Conservation (phyloP, 2,888 invertebrate species). For the Timema podura region DNA sequence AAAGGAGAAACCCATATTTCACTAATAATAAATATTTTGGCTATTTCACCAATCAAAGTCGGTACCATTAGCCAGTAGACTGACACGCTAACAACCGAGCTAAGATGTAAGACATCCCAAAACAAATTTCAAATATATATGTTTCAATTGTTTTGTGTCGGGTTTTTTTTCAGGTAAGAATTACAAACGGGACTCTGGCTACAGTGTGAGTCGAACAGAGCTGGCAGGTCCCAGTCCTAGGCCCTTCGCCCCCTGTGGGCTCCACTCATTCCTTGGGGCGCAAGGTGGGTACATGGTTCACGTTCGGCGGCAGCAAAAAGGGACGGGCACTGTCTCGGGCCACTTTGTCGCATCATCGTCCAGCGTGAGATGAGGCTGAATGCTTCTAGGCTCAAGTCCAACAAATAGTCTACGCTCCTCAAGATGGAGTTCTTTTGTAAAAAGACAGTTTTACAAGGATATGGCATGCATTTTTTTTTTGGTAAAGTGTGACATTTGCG, state of each 20-base stretch:
- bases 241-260: slow-evolving; percentile 39
- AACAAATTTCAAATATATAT: no score
- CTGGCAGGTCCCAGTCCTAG: slow-evolving; percentile 44
- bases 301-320: slow-evolving; percentile 53
- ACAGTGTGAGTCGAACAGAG: slow-evolving; percentile 30
- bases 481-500: not conserved
- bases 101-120: not conserved
- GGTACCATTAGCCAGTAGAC: not conserved
- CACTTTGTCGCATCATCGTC: slow-evolving; percentile 13
- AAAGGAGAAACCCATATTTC: no score
- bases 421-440: no score
- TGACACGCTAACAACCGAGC: not conserved
- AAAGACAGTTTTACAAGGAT: no score
- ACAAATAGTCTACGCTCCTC: no score
- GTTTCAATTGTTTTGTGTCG: no score
- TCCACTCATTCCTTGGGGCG: slow-evolving; percentile 50
- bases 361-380: not conserved
- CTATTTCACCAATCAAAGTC: not conserved
- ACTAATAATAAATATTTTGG: no score
- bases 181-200: slow-evolving; percentile 32
- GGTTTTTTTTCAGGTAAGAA: slow-evolving; percentile 31
- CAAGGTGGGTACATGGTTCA: slow-evolving; percentile 57
- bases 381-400: not conserved
- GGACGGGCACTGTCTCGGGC: slow-evolving; percentile 37
- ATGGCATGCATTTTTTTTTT: not conserved